A percentile compares a stretch with the other conserved stretches of the same genome.
Conservation (phyloP, 2,888 invertebrate genomes). For the Tenthredo amoena region DNA sequence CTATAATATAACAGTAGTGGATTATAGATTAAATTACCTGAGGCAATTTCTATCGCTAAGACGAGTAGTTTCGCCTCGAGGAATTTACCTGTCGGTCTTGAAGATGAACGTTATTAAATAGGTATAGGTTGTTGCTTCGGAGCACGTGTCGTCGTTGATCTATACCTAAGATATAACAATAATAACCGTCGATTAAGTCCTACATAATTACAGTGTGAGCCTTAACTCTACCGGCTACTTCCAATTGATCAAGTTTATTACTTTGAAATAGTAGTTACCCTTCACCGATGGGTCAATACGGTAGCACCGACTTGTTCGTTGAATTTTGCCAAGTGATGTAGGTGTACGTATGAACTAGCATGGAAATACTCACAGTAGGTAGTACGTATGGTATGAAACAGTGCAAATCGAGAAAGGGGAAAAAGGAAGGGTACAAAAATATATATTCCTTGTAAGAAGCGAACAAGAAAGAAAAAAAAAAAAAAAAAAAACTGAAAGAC, state of each 20-base stretch:
- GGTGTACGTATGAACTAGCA: background rate
- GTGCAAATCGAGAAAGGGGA: background rate
- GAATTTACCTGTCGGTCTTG: constrained; percentile 20
- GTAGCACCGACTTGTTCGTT: background rate
- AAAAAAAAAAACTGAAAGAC: background rate
- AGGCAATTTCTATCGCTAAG: background rate
- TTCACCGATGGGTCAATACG: constrained; percentile 15
- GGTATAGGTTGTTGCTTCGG: background rate
- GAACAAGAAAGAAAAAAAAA: background rate
- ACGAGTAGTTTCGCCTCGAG: constrained; percentile 6
- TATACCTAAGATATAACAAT: constrained; percentile 33
- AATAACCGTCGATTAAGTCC: constrained; percentile 32
- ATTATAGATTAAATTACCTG: background rate
- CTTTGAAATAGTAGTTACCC: constrained; percentile 12
- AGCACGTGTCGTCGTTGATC: constrained; percentile 39
- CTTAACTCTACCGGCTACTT: background rate
- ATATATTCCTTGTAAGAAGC: background rate
- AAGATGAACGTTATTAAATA: constrained; percentile 3
- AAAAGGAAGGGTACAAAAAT: background rate
- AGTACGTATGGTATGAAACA: background rate
- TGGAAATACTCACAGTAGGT: background rate
- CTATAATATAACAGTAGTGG: background rate
- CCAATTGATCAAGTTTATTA: constrained; percentile 22
- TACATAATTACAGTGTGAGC: constrained; percentile 21
- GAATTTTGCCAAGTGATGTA: background rate